Conservation (phyloP, 2,888 invertebrate species). For the Neocrepidodera transversa region DNA sequence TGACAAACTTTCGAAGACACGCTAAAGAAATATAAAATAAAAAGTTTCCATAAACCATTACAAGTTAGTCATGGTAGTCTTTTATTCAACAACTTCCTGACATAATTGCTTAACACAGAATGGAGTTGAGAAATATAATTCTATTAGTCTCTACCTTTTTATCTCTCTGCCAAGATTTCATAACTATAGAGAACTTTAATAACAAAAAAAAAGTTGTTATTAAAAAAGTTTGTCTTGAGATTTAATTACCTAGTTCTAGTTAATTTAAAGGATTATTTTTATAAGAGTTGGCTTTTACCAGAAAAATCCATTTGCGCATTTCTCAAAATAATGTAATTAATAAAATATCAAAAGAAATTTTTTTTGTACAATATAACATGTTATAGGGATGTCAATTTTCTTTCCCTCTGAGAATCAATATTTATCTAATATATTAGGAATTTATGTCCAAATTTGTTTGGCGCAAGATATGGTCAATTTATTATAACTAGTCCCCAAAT, state of each 20-base stretch:
- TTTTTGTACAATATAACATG: too few relatives aligned
- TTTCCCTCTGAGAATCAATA: too few relatives aligned
- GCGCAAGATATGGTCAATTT: conserved; percentile 4
- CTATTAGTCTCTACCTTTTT: conserved; percentile 12
- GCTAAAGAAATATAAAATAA: neutral
- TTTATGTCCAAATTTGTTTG: conserved; percentile 2
- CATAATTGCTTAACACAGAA: conserved; percentile 21
- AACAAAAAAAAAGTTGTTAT: conserved; percentile 13
- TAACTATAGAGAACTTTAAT: conserved; percentile 13
- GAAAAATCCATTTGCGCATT: too few relatives aligned
- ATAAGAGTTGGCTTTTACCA: too few relatives aligned
- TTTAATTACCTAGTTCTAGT: too few relatives aligned
- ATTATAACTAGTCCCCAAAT: conserved; percentile 1
- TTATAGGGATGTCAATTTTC: too few relatives aligned
- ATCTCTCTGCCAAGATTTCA: conserved; percentile 11
- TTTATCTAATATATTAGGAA: too few relatives aligned
- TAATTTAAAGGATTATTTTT: too few relatives aligned
- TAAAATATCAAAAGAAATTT: too few relatives aligned
- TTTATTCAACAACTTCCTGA: conserved; percentile 16
- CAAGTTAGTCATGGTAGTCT: conserved; percentile 10
- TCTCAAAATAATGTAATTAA: too few relatives aligned
- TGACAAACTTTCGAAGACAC: neutral
- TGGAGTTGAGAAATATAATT: conserved; percentile 18
- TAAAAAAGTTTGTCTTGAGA: neutral
- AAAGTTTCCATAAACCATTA: conserved; percentile 13